Conservation (phyloP, 2,113 vertebrate species). For the Callionymus lyra region DNA sequence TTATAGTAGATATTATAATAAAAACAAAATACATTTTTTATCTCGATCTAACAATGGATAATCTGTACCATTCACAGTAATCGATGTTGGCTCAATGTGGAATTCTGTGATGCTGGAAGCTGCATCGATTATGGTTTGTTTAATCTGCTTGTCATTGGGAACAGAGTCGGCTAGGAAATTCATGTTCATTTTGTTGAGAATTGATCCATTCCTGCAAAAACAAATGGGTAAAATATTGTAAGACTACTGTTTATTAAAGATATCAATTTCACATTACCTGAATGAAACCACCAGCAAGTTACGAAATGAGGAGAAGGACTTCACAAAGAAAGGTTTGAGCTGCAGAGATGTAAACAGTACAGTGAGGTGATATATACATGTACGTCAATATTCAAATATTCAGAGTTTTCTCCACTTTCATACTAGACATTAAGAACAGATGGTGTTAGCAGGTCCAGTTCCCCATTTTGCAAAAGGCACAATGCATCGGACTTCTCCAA, state of each 20-base stretch:
- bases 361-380: too few species aligned
- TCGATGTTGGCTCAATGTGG: constrained; percentile 19
- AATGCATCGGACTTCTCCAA: too few species aligned
- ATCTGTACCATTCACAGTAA: constrained; percentile 22
- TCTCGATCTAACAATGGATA: background rate
- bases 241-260: background rate
- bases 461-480: too few species aligned
- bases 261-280: constrained; percentile 19
- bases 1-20: background rate
- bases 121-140: constrained; percentile 10
- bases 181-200: constrained; percentile 1
- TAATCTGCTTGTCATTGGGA: constrained; percentile 14
- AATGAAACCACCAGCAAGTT: constrained; percentile 7
- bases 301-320: constrained; percentile 5
- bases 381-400: too few species aligned
- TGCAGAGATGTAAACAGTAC: constrained; percentile 13
- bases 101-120: constrained; percentile 16
- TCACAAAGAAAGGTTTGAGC: constrained; percentile 15
- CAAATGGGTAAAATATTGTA: background rate
- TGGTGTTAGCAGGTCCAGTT: too few species aligned
- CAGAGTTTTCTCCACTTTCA: too few species aligned
- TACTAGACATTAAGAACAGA: too few species aligned
- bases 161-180: constrained; percentile 3
- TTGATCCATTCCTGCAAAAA: constrained; percentile 28
- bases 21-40: background rate